These are phyloP conservation scores for Listronotus bonariensis DNA, from an alignment of 1,140 invertebrate species.

Conservation along the genomic window DNA sequence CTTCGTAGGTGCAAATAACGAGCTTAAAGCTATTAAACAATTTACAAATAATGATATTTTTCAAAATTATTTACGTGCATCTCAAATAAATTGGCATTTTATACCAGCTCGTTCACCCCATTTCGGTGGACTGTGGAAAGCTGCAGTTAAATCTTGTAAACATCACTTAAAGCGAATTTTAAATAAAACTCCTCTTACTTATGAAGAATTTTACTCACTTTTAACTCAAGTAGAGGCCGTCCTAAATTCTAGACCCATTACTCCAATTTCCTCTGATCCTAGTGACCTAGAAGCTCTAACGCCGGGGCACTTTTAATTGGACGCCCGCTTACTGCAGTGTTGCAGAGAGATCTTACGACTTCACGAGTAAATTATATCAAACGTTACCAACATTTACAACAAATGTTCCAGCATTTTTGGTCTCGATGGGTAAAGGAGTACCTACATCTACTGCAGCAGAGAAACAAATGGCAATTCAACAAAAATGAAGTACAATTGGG, in stretches of 20 bases:
- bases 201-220: constrained; percentile 46
- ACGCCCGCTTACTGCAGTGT: no score
- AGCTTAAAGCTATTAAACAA: not conserved
- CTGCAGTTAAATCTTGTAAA: constrained; percentile 54
- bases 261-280: no score
- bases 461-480: no score
- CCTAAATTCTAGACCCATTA: no score
- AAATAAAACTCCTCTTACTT: constrained; percentile 42
- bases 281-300: no score
- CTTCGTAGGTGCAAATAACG: no score
- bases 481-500: no score
- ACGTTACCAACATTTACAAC: no score
- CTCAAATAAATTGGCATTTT: constrained; percentile 55
- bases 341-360: no score
- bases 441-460: constrained; percentile 30
- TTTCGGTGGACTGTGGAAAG: constrained; percentile 57
- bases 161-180: constrained; percentile 47
- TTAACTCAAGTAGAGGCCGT: constrained; percentile 44
- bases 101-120: constrained; percentile 55
- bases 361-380: no score
- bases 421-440: constrained; percentile 40
- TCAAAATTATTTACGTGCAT: constrained; percentile 10
- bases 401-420: constrained; percentile 44
- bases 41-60: not conserved
- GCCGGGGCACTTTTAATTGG: constrained; percentile 50